Evolutionary conservation across 1,140 invertebrate genomes (phyloP), one percentile per base, ranked within the genome.

Genomic region (Copidosoma floridanum): DNA sequence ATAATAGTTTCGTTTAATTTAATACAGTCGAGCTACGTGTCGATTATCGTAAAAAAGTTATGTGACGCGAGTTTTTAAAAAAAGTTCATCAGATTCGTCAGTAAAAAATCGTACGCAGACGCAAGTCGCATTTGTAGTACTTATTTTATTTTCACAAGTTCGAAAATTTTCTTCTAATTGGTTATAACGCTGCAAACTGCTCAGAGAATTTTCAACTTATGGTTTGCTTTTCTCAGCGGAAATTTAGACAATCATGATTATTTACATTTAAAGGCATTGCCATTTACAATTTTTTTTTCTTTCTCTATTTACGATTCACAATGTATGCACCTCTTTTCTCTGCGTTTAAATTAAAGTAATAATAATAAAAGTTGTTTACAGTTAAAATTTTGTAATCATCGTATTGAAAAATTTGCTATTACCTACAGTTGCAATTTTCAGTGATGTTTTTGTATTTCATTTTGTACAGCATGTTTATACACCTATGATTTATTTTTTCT

Each of bases 251-350:
- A 14, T 23, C 16, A 20, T 55, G 63, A 71, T 74, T 77, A 79
- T 79, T 76, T 79, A 79, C 75, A 79, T 75, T 74, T 78, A 73
- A 76, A 78, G 75, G 74, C 76, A 76, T 69, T 77, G 61, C 71
- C 62, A 68, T 71, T 50, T 60, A 43, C 29, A 47, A 48, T 48
- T 50, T 27, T n/a, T n/a, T n/a, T n/a, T n/a, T n/a, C n/a, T n/a
- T n/a, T n/a, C n/a, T n/a, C n/a, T n/a, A n/a, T n/a, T n/a, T n/a
- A n/a, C n/a, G n/a, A n/a, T n/a, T n/a, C n/a, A n/a, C n/a, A n/a
- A n/a, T n/a, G n/a, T n/a, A n/a, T n/a, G n/a, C n/a, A n/a, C n/a
- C n/a, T n/a, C n/a, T n/a, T n/a, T n/a, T n/a, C n/a, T n/a, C n/a
- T n/a, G n/a, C n/a, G n/a, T n/a, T n/a, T n/a, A n/a, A n/a, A n/a